phyloP scores from a whole-genome alignment of 1,140 invertebrate species.

The Prorops nasuta region DNA sequence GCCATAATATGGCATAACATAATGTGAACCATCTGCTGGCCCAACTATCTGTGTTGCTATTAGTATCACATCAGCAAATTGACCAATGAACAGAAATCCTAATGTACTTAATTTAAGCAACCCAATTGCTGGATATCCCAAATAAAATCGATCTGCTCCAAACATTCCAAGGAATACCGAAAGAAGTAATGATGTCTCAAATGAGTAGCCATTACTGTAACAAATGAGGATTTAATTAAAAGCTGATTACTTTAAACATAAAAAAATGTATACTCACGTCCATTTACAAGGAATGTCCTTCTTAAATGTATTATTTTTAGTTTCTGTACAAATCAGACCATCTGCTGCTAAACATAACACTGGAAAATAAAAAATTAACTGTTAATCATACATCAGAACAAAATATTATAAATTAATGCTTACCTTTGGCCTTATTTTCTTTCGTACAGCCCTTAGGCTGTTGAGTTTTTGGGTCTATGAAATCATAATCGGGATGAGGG shows the following conservation, averaged over 20 bases:
- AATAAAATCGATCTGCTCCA: constrained; percentile 94
- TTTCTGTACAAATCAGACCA: constrained; percentile 78
- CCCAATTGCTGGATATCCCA: constrained; percentile 94
- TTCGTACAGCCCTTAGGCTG: constrained; percentile 79
- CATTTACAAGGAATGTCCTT: constrained; percentile 86
- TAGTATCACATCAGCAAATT: constrained; percentile 91
- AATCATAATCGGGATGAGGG: constrained; percentile 72
- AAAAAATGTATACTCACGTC: constrained; percentile 70
- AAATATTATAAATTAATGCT: not conserved
- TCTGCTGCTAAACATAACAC: constrained; percentile 81
- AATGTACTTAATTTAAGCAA: constrained; percentile 92
- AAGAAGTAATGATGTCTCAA: constrained; percentile 87
- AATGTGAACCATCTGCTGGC: constrained; percentile 95
- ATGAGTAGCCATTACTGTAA: constrained; percentile 88
- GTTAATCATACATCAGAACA: not conserved
- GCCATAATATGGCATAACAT: constrained; percentile 92
- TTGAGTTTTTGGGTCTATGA: constrained; percentile 88
- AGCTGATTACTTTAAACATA: not conserved
- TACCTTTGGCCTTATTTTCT: constrained; percentile 78
- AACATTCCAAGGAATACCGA: constrained; percentile 97
- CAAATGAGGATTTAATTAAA: constrained; percentile 12
- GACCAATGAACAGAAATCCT: constrained; percentile 95
- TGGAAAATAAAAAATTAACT: constrained; percentile 49
- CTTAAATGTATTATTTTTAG: constrained; percentile 76
- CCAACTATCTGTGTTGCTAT: constrained; percentile 91